Base-by-base conservation (phyloP, 2,888 invertebrate species). In the Cryptus viduatorius region DNA sequence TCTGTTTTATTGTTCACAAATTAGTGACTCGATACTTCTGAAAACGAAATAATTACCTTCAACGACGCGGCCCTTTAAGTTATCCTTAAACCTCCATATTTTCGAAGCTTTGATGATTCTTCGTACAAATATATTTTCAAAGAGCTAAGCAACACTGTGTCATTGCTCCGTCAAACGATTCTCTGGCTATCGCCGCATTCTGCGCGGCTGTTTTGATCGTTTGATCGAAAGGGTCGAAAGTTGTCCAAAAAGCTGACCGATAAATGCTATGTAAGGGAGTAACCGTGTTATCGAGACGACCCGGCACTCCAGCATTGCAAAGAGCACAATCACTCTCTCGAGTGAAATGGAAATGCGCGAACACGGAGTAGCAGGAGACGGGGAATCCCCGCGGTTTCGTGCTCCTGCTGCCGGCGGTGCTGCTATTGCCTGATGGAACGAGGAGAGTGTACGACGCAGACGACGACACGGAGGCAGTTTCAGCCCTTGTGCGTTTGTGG, bases 331-430 rank as follows among this genome's bases (percentile, higher is more conserved):
- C 24, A 4, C 56, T 14, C 14, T 61, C 29, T 14, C 87, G 90
- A 89, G 90, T 90, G 89, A 90, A 91, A 91, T 91, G 91, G 91
- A 91, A 91, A 91, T 91, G 89, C 86, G 79, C 88, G 87, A 82
- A 78, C 76, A 84, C 31, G n/a, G 75, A 65, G 85, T 91, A 91
- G 89, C 91, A 87, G 91, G 90, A 86, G 90, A 89, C 88, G 87
- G 85, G 86, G 91, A 89, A 89, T 89, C 91, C 91, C 91, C 89
- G 90, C 87, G 88, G 91, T 89, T 90, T 86, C 61, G 87, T 86
- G 86, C 88, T 86, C 79, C 83, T 79, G 85, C 61, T 29, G 48
- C 44, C 24, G 56, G 12, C 56, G 56, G 12, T 24, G 56, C 61
- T 16, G 59, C 44, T 44, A 48, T 46, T 24, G 46, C 61, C 37